Evolutionary conservation across 2,797 vertebrate species (phyloP).

Genomic region (Perodicticus potto): DNA sequence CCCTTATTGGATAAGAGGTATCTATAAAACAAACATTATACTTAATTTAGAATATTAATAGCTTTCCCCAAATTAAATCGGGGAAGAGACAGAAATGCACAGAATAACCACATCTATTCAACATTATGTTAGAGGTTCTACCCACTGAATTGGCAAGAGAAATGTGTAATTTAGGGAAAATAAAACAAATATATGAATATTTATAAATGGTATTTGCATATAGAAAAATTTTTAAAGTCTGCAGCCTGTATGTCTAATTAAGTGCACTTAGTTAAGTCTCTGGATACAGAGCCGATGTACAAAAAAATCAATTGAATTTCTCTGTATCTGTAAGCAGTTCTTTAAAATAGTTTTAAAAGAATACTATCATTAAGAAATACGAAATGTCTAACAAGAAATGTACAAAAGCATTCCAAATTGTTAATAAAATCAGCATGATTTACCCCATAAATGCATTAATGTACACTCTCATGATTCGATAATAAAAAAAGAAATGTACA

Average conservation of each 20-base stretch:
- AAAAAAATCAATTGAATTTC: not conserved
- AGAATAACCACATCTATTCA: not conserved
- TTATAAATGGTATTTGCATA: not conserved
- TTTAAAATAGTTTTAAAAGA: not conserved
- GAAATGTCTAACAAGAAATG: not conserved
- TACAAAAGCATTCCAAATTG: not conserved
- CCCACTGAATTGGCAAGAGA: not conserved
- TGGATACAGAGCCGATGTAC: not conserved
- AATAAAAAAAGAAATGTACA: not conserved
- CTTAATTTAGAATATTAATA: slow-evolving; percentile 3
- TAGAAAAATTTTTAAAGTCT: not conserved
- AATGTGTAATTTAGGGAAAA: not conserved
- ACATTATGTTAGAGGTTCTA: not conserved
- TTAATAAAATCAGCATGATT: no score
- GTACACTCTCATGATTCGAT: no score
- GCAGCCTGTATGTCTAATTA: not conserved
- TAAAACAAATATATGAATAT: slow-evolving; percentile 14
- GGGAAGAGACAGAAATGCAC: not conserved
- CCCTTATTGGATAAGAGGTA: no score
- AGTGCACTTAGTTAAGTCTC: not conserved
- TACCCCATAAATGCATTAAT: no score
- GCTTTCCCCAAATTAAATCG: not conserved
- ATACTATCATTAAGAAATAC: not conserved
- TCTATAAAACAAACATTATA: not conserved
- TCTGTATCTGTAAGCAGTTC: not conserved